Base-by-base conservation (phyloP, 1,140 invertebrate species). In the Palaemon carinicauda region DNA sequence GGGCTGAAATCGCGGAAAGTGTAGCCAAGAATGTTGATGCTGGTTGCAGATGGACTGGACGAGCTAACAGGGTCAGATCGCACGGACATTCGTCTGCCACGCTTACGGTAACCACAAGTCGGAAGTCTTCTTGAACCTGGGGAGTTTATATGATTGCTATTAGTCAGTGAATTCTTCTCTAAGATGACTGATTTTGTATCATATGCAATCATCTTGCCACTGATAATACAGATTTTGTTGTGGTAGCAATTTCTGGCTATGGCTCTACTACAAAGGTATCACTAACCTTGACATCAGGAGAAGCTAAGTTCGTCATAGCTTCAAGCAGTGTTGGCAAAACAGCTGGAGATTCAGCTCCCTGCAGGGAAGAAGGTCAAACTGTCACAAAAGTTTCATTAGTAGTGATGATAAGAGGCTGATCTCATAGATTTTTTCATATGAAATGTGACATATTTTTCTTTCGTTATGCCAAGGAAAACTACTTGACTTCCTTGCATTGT, bases 111-210 rank as follows among this genome's bases (percentile, higher is more conserved):
- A 86, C 78, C 33, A 86, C 54, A 19, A 86, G 51, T 27, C 84
- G 77, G 50, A 86, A 86, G 50, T 86, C 84, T 15, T 86, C 84
- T 60, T 86, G 84, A 1, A 86, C 84, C 84, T 86, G 29, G 19
- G 15, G 14, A 27, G 21, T 1, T 3, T 52, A 71, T 53, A 9
- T 31, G 10, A 33, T 33, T 27, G 56, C n/a, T 65, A 4, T 9
- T 19, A 3, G 60, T 17, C 17, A n/a, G n/a, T 17, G n/a, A 65
- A 17, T 31, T 74, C 10, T 1, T 65, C 9, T 65, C n/a, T 65
- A 17, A 65, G 1, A 21, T 21, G 5, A 65, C 3, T 65, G n/a
- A 65, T 65, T 65, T n/a, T 65, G 12, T n/a, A n/a, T 9, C 56
- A 17, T 27, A n/a, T 21, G n/a, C 5, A n/a, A 24, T 15, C 41